These are phyloP conservation scores for Naja naja DNA, from an alignment of 2,113 vertebrate species.

Conservation along the genomic window DNA sequence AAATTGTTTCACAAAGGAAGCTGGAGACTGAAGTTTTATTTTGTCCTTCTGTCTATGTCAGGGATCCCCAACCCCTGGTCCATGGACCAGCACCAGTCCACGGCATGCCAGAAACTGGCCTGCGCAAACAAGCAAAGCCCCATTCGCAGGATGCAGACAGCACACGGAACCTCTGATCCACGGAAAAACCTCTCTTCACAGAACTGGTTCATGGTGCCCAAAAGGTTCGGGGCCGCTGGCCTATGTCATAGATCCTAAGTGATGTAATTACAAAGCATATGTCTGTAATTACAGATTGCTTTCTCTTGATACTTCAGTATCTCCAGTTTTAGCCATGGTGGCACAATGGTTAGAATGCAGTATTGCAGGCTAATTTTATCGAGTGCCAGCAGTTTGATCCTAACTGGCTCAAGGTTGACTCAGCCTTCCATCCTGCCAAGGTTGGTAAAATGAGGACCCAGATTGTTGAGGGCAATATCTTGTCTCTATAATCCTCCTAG, in stretches of 20 bases:
- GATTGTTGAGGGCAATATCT: neutral
- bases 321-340: constrained; percentile 33
- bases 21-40: constrained; percentile 57
- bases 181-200: too few species aligned
- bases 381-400: neutral
- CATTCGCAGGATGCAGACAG: too few species aligned
- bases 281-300: constrained; percentile 46
- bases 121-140: too few species aligned
- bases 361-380: neutral
- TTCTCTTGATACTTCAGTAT: constrained; percentile 68
- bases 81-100: too few species aligned
- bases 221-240: neutral
- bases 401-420: neutral
- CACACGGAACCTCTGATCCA: too few species aligned
- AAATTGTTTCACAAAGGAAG: constrained; percentile 64
- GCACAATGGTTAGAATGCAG: neutral
- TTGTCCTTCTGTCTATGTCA: constrained; percentile 52
- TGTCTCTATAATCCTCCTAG: neutral
- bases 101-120: too few species aligned
- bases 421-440: neutral
- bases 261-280: constrained; percentile 54
- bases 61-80: too few species aligned
- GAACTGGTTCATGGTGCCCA: too few species aligned
- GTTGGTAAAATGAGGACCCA: neutral
- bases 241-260: constrained; percentile 55